These are phyloP conservation scores for Chymomyza fuscimana DNA, from an alignment of 2,888 invertebrate species.

Conservation along the genomic window DNA sequence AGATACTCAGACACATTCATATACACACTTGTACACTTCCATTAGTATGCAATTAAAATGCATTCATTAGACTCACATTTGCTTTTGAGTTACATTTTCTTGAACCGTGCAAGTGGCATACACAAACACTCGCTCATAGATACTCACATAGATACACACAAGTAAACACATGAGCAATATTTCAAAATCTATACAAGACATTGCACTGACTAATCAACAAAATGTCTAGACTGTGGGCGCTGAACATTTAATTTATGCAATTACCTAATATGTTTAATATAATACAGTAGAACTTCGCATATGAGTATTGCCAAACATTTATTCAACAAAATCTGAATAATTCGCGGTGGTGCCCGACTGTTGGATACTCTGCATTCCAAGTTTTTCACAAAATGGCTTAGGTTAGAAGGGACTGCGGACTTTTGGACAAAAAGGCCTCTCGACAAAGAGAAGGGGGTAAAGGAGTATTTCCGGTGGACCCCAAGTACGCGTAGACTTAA, in stretches of 20 bases:
- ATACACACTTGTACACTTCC: conserved; percentile 14
- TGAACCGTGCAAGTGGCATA: neutral
- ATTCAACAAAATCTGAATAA: neutral
- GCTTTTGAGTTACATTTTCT: conserved; percentile 61
- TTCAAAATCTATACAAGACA: conserved; percentile 39
- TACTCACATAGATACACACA: conserved; percentile 1
- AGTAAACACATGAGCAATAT: neutral
- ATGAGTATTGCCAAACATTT: neutral
- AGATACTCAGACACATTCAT: neutral
- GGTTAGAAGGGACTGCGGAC: no score
- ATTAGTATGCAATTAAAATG: conserved; percentile 58
- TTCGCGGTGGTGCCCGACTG: no score
- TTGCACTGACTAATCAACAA: neutral
- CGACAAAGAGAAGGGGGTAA: no score
- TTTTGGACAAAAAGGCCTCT: no score
- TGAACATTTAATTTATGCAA: conserved; percentile 4
- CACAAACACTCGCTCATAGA: neutral
- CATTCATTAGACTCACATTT: conserved; percentile 65
- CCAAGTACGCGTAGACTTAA: no score
- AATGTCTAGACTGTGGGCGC: conserved; percentile 18
- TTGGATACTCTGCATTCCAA: no score
- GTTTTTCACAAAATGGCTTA: no score
- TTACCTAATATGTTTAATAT: conserved; percentile 1
- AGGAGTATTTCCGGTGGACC: no score
- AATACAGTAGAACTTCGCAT: neutral